These are phyloP conservation scores for Tapirus indicus DNA, from an alignment of 2,797 vertebrate species.

Conservation along the genomic window DNA sequence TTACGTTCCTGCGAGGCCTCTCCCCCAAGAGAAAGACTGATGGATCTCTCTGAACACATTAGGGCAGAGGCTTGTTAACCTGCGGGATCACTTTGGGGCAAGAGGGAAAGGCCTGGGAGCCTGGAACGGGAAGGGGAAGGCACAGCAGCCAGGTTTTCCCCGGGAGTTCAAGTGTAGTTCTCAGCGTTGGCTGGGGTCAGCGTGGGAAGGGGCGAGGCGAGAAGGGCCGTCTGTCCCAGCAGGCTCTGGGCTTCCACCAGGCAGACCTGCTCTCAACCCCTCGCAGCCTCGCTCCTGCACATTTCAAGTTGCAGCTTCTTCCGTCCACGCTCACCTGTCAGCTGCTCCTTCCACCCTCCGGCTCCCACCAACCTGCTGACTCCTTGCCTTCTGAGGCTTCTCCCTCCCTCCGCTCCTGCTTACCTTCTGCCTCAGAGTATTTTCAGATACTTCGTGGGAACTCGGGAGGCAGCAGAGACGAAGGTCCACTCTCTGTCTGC, in stretches of 20 bases:
- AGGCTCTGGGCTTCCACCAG: not conserved
- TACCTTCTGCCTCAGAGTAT: not conserved
- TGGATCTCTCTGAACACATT: not conserved
- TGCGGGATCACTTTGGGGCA: not conserved
- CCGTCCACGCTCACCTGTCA: not conserved
- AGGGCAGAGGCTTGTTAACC: not conserved
- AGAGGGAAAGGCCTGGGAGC: not conserved
- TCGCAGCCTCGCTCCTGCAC: rapidly evolving
- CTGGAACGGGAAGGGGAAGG: too few relatives aligned
- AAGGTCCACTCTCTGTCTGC: not conserved
- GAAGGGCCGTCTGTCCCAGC: too few relatives aligned
- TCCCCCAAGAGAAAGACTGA: not conserved
- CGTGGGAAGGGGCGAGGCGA: too few relatives aligned
- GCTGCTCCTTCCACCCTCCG: rapidly evolving
- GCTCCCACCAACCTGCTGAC: not conserved
- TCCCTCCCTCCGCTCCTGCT: not conserved
- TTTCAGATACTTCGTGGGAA: not conserved
- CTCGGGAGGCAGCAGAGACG: not conserved
- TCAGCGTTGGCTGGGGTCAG: not conserved
- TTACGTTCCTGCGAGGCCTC: not conserved
- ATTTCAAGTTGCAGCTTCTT: not conserved
- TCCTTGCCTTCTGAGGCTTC: not conserved
- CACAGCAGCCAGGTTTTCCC: not conserved
- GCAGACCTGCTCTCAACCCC: not conserved
- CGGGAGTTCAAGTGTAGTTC: not conserved